A percentile compares a stretch with the other conserved stretches of the same genome.
These are phyloP conservation scores for Megaleporinus macrocephalus DNA, from an alignment of 2,113 vertebrate species.

Conservation along the genomic window DNA sequence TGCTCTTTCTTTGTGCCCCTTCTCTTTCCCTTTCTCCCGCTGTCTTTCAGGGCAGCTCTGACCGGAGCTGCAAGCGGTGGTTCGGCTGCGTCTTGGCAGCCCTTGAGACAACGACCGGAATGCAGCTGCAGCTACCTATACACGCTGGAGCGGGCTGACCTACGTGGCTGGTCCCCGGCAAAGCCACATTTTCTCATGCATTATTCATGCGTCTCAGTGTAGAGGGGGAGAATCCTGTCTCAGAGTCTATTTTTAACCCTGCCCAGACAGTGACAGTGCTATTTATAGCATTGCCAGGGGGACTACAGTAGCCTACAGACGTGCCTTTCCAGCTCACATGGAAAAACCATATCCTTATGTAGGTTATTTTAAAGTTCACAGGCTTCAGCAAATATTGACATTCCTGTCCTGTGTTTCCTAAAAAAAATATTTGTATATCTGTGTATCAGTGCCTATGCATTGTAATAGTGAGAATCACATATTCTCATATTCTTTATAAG, in stretches of 20 bases:
- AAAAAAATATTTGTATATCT: not conserved
- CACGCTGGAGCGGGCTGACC: conserved; percentile 25
- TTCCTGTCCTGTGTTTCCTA: not conserved
- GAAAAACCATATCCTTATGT: conserved; percentile 19
- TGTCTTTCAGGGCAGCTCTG: not conserved
- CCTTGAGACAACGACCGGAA: conserved; percentile 38
- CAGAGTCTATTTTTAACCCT: conserved; percentile 79
- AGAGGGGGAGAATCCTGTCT: conserved; percentile 78
- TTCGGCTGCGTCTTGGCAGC: conserved; percentile 34
- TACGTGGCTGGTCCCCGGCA: conserved; percentile 52
- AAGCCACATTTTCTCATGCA: conserved; percentile 71
- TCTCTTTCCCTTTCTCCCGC: not conserved
- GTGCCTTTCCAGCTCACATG: conserved; percentile 50
- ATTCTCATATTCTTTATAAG: too few relatives aligned
- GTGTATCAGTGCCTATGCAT: not conserved
- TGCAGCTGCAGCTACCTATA: conserved; percentile 36
- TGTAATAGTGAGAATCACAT: not conserved
- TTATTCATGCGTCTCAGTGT: conserved; percentile 78
- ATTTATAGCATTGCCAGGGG: conserved; percentile 72
- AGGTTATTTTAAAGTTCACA: not conserved
- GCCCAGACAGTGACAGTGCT: conserved; percentile 65
- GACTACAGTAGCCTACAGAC: conserved; percentile 60
- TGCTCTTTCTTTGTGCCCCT: not conserved
- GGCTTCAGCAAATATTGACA: not conserved
- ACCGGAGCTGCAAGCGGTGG: conserved; percentile 13